A percentile compares a stretch with the other conserved stretches of the same genome.
These are phyloP conservation scores for Alexandromys fortis DNA, from an alignment of 2,113 vertebrate genomes.

Conservation along the genomic window DNA sequence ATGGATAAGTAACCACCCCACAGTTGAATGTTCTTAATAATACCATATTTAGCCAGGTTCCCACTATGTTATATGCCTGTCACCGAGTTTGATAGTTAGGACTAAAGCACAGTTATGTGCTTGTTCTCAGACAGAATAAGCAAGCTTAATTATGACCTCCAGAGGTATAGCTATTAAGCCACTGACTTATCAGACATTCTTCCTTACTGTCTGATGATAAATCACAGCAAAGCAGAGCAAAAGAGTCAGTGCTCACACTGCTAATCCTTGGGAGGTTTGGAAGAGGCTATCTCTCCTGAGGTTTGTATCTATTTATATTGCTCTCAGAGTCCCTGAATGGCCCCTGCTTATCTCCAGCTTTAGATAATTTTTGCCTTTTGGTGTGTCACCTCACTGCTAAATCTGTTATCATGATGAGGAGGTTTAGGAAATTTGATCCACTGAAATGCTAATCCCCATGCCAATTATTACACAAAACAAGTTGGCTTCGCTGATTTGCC, in stretches of 20 bases:
- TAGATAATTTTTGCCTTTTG: conserved; percentile 87
- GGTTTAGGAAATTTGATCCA: conserved; percentile 86
- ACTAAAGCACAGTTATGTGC: conserved; percentile 78
- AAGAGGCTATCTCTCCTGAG: conserved; percentile 82
- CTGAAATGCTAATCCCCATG: conserved; percentile 86
- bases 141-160: conserved; percentile 88
- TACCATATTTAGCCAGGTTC: conserved; percentile 78
- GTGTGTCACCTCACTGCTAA: conserved; percentile 84
- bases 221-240: conserved; percentile 82
- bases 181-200: conserved; percentile 85
- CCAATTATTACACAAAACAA: conserved; percentile 80
- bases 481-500: conserved; percentile 81
- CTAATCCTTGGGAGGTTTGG: conserved; percentile 87
- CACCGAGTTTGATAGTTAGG: conserved; percentile 69
- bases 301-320: conserved; percentile 87
- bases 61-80: conserved; percentile 70
- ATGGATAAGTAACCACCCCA: conserved; percentile 74
- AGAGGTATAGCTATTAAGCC: conserved; percentile 85
- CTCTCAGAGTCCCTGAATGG: conserved; percentile 82
- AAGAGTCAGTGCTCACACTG: conserved; percentile 82
- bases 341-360: conserved; percentile 87
- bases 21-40: conserved; percentile 73
- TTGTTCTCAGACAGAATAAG: conserved; percentile 87
- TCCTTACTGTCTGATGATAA: conserved; percentile 85
- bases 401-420: conserved; percentile 84